These are phyloP conservation scores for Sepioteuthis lessoniana DNA, from an alignment of 2,888 invertebrate species.

Conservation along the genomic window DNA sequence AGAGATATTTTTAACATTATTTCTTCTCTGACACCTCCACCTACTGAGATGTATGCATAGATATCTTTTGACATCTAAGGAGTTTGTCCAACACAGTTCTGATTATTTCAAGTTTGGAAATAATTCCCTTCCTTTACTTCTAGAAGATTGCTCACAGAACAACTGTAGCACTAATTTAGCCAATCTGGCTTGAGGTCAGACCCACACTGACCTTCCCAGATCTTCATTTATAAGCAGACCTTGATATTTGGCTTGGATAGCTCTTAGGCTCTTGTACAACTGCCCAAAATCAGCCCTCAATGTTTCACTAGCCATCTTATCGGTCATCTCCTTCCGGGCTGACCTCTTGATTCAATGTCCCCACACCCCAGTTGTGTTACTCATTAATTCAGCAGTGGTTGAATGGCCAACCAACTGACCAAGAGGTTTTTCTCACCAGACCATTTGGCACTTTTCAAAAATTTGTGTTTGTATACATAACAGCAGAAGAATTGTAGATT, in stretches of 20 bases:
- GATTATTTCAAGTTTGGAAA: background rate
- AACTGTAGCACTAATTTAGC: background rate
- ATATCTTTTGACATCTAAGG: background rate
- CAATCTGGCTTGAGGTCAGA: slow-evolving; percentile 33
- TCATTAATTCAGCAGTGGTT: background rate
- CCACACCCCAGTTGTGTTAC: background rate
- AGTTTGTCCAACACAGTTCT: background rate
- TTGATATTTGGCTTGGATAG: background rate
- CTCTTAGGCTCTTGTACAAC: slow-evolving; percentile 5
- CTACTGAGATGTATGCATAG: too few species aligned
- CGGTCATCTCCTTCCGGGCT: slow-evolving; percentile 33
- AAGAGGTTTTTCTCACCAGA: background rate
- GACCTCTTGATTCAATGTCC: slow-evolving; percentile 33
- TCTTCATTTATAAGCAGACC: background rate
- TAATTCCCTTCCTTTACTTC: background rate
- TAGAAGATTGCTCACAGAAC: background rate
- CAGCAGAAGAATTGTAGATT: background rate
- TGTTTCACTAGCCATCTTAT: background rate
- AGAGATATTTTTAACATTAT: too few species aligned
- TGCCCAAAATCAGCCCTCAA: background rate
- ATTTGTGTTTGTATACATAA: background rate
- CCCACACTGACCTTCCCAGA: background rate
- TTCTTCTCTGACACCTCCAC: too few species aligned
- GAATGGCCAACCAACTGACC: slow-evolving; percentile 21
- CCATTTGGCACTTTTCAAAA: background rate